A percentile compares a stretch with the other conserved stretches of the same genome.
phyloP scores from a whole-genome alignment of 2,888 invertebrate genomes.

The Caenorhabditis doughertyi region DNA sequence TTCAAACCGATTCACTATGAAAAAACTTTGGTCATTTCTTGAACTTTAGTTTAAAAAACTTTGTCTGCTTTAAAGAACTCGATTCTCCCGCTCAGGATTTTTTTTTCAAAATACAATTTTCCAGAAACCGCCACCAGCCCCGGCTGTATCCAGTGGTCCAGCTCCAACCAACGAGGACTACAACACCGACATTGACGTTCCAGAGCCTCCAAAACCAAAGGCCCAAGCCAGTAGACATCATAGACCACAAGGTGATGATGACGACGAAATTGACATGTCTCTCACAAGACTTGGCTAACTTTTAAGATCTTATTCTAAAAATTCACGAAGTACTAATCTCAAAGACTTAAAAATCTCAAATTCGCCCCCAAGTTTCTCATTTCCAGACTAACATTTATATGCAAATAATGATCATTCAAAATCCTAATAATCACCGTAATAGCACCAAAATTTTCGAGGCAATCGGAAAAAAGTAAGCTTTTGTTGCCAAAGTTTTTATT shows the following conservation, averaged over 20 bases:
- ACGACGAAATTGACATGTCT: constrained; percentile 64
- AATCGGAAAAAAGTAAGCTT: no score
- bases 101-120: constrained; percentile 4
- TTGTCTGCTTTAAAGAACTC: no score
- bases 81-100: not conserved
- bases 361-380: no score
- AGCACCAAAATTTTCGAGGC: no score
- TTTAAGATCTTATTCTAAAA: not conserved
- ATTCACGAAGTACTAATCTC: not conserved
- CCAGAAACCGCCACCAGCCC: constrained; percentile 54
- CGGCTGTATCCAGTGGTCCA: constrained; percentile 19
- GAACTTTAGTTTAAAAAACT: no score
- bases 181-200: constrained; percentile 46
- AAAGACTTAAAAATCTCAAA: not conserved
- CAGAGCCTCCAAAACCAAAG: constrained; percentile 30
- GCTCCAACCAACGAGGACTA: constrained; percentile 62
- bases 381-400: no score
- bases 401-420: no score
- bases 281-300: constrained; percentile 53
- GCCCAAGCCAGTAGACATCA: constrained; percentile 8
- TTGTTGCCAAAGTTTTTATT: not conserved
- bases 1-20: no score
- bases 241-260: constrained; percentile 63
- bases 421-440: no score
- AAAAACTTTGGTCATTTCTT: no score